Evolutionary conservation across 2,113 vertebrate genomes (phyloP), one percentile per base, ranked within the genome.

Genomic region (Taurulus bubalis): DNA sequence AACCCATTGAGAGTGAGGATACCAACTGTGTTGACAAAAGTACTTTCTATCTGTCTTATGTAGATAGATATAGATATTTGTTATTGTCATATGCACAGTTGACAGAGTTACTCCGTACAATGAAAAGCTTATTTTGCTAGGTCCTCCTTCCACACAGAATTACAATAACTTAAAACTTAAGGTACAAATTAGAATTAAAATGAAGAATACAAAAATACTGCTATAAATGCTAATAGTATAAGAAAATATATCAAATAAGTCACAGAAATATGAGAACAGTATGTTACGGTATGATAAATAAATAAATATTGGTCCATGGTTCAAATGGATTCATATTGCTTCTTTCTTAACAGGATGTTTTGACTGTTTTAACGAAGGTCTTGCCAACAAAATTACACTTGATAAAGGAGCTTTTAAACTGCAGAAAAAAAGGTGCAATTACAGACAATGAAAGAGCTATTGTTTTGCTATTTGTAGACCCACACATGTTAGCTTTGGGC

Each of bases 1-100:
- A 78, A 71, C 24, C 49, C 63, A 74, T 68, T 9, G 34, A 45
- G 2, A 55, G 30, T 1, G 22, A 73, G 59, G 51, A 77, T 36
- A 30, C 11, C 47, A 78, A 15, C 10, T 38, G 7, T 67, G 36
- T 60, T 20, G 51, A 66, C 22, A 2, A 60, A 66, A 14, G 2
- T 1, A 2, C n/a, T 58, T 58, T 69, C 10, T 42, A 1, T 80
- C 34, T 45, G 34, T 58, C 11, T 66, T 42, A 55, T 26, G 14
- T 53, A 26, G 30, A n/a, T n/a, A n/a, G n/a, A n/a, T n/a, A n/a
- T n/a, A n/a, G n/a, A n/a, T n/a, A n/a, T n/a, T n/a, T n/a, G n/a
- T n/a, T n/a, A n/a, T n/a, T n/a, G n/a, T n/a, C n/a, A n/a, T n/a
- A n/a, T n/a, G n/a, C n/a, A n/a, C n/a, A n/a, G n/a, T n/a, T n/a